A percentile compares a stretch with the other conserved stretches of the same genome.
These are phyloP conservation scores for Deilephila porcellus DNA, from an alignment of 2,888 invertebrate genomes.

Conservation along the genomic window DNA sequence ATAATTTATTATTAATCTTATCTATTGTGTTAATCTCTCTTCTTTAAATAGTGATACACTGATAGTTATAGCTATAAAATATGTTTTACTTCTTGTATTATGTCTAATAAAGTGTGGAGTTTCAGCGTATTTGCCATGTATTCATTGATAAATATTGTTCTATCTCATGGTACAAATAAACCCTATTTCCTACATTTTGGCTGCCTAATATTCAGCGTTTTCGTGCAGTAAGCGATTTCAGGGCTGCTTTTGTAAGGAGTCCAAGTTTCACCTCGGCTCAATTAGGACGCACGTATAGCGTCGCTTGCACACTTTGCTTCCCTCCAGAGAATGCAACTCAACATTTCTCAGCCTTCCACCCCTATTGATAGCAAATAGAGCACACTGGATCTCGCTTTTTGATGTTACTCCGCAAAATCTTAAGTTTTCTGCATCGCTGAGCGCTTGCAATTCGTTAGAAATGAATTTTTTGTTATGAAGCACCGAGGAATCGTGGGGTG, in stretches of 20 bases:
- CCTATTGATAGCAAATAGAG: constrained; percentile 65
- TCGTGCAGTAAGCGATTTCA: neutral
- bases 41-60: no score
- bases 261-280: neutral
- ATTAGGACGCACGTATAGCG: neutral
- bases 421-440: constrained; percentile 45
- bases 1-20: no score
- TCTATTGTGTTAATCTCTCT: no score
- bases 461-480: neutral
- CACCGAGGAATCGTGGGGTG: neutral
- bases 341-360: constrained; percentile 3
- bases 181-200: no score
- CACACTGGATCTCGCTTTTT: constrained; percentile 37
- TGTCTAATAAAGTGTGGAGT: no score
- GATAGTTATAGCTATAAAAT: no score
- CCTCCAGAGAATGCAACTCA: neutral
- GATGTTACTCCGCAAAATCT: constrained; percentile 51
- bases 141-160: no score
- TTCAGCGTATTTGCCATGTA: no score
- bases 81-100: no score
- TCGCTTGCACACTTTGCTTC: neutral
- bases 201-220: neutral
- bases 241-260: neutral
- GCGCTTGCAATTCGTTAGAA: constrained; percentile 5
- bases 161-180: no score